Conservation (phyloP, 2,888 invertebrate genomes). For the Philhelius pedissequus region DNA sequence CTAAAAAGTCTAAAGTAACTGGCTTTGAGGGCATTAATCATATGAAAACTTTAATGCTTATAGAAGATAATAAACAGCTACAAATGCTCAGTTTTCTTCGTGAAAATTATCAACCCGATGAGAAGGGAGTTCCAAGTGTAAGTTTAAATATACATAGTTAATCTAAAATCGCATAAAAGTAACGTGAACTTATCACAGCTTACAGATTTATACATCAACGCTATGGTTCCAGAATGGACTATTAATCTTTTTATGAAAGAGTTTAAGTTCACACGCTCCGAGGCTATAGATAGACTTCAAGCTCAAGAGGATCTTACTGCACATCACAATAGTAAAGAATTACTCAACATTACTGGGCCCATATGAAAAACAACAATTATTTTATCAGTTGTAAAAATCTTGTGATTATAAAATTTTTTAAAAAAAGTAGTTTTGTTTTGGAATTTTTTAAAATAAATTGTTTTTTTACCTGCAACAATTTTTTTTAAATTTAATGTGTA, state of each 20-base stretch:
- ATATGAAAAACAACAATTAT: slow-evolving; percentile 1
- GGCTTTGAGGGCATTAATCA: slow-evolving; percentile 70
- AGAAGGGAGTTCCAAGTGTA: slow-evolving; percentile 56
- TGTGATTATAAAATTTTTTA: not conserved
- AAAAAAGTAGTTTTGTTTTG: not conserved
- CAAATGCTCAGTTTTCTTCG: slow-evolving; percentile 70
- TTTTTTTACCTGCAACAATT: too few relatives aligned
- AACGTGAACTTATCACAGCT: slow-evolving; percentile 68
- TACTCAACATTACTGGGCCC: not conserved
- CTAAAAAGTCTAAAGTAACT: slow-evolving; percentile 61
- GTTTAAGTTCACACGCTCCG: slow-evolving; percentile 70
- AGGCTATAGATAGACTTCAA: slow-evolving; percentile 72
- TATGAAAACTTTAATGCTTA: slow-evolving; percentile 70
- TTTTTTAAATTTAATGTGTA: too few relatives aligned
- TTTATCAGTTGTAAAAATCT: not conserved
- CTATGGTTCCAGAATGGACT: slow-evolving; percentile 75
- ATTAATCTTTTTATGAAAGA: slow-evolving; percentile 74
- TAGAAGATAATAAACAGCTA: slow-evolving; percentile 66
- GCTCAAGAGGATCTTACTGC: slow-evolving; percentile 72
- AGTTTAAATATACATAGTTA: not conserved
- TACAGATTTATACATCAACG: slow-evolving; percentile 73
- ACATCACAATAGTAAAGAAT: slow-evolving; percentile 54
- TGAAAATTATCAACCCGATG: slow-evolving; percentile 51
- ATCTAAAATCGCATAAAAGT: not conserved
- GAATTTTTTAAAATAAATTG: too few relatives aligned